Conservation (phyloP, 2,888 invertebrate genomes). For the Agrochola circellaris region DNA sequence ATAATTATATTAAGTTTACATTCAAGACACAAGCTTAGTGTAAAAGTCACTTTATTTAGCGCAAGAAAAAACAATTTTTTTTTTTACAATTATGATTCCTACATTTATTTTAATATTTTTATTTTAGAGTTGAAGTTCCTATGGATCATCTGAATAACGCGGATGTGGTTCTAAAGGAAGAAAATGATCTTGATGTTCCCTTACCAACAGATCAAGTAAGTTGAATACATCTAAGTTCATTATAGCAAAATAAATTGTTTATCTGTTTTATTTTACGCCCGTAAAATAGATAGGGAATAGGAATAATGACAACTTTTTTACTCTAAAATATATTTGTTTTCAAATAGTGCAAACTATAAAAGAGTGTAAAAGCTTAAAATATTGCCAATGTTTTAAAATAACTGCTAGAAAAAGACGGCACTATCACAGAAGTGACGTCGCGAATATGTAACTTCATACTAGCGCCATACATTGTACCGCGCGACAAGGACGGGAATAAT, state of each 20-base stretch:
- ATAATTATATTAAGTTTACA: neutral
- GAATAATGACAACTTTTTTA: neutral
- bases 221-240: conserved; percentile 23
- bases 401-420: too few relatives aligned
- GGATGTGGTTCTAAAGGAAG: conserved; percentile 88
- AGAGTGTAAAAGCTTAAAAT: neutral
- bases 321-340: neutral
- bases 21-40: neutral
- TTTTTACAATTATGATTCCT: neutral
- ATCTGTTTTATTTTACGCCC: neutral
- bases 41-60: neutral
- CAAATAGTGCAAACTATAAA: neutral
- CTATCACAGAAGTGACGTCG: too few relatives aligned
- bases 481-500: too few relatives aligned
- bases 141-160: conserved; percentile 90
- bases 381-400: too few relatives aligned
- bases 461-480: too few relatives aligned
- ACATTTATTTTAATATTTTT: conserved; percentile 22
- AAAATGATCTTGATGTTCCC: conserved; percentile 94
- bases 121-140: conserved; percentile 92
- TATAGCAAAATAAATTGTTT: neutral
- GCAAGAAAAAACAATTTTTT: neutral
- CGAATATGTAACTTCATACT: too few relatives aligned
- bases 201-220: conserved; percentile 95
- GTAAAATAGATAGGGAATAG: neutral